phyloP scores from a whole-genome alignment of 2,113 vertebrate genomes.

The Ctenomys sociabilis region DNA sequence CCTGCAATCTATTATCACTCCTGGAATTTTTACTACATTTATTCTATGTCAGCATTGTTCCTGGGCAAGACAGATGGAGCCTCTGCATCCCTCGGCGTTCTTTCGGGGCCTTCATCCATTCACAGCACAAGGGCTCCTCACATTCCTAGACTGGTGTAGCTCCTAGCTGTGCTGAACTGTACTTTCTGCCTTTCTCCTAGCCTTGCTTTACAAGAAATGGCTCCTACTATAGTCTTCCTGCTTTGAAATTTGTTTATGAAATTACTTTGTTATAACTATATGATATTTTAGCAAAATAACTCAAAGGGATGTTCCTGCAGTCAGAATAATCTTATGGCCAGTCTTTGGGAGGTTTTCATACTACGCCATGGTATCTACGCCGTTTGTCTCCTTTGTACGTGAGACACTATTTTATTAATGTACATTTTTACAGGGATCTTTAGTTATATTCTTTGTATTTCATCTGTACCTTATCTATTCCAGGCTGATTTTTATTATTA shows the following conservation, averaged over 20 bases:
- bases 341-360: background rate
- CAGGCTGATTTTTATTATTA: background rate
- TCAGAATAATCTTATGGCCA: background rate
- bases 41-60: conserved; percentile 7
- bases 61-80: background rate
- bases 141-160: background rate
- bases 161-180: background rate
- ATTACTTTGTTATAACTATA: background rate
- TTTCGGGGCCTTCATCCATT: background rate
- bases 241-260: background rate
- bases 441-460: background rate
- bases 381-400: background rate
- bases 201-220: background rate
- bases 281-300: background rate
- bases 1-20: conserved; percentile 22
- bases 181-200: background rate
- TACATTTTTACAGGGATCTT: background rate
- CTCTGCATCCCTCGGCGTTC: background rate
- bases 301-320: background rate
- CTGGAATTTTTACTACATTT: conserved; percentile 17
- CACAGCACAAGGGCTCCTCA: background rate
- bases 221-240: background rate
- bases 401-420: background rate
- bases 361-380: background rate
- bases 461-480: background rate